Percentiles rank a stretch among this genome's conserved stretches.
Evolutionary conservation across 1,140 invertebrate species (phyloP).

Genomic region (Asobara japonica): DNA sequence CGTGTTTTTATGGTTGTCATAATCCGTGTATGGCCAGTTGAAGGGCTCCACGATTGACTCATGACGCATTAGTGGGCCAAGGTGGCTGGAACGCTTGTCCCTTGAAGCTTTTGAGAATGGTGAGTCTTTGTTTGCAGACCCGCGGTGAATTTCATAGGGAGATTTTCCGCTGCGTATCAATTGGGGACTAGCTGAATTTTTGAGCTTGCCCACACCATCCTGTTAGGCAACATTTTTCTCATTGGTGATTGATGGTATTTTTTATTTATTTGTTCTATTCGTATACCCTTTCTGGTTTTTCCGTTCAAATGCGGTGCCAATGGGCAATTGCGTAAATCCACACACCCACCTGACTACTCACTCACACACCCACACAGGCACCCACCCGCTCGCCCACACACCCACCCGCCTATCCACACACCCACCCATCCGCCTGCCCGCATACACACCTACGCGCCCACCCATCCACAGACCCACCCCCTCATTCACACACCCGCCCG

Average conservation of each 20-base stretch:
- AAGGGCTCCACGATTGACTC: constrained; percentile 50
- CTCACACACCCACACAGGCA: too few species aligned
- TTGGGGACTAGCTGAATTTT: background rate
- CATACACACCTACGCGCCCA: too few species aligned
- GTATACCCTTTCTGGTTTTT: too few species aligned
- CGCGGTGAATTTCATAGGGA: background rate
- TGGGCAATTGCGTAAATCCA: too few species aligned
- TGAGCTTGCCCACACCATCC: background rate
- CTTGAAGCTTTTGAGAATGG: background rate
- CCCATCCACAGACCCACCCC: too few species aligned
- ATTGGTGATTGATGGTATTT: background rate
- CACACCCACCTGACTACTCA: too few species aligned
- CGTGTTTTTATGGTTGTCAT: constrained; percentile 40
- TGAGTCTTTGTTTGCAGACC: background rate
- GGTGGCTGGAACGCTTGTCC: constrained; percentile 5
- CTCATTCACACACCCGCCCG: too few species aligned
- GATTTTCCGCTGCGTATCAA: background rate
- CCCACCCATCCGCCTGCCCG: too few species aligned
- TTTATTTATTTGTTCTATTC: too few species aligned
- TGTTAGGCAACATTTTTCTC: background rate
- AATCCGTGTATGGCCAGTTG: constrained; percentile 41
- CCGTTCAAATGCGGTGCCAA: too few species aligned
- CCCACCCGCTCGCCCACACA: too few species aligned
- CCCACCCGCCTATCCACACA: too few species aligned
- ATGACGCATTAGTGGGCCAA: constrained; percentile 16